phyloP scores from a whole-genome alignment of 2,113 vertebrate genomes.

The Furnarius figulus region DNA sequence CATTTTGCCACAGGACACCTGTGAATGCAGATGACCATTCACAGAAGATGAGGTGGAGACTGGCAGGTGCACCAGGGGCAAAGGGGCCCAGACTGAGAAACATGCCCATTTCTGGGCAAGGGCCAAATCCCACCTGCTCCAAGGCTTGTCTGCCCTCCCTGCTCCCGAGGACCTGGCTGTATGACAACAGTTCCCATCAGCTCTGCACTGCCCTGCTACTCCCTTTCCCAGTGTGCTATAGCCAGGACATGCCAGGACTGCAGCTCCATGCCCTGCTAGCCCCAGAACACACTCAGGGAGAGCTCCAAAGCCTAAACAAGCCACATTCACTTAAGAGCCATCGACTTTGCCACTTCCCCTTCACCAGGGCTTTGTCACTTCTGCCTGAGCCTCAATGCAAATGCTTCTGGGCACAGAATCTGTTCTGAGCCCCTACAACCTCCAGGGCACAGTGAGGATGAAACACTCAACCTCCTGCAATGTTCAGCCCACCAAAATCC shows the following conservation, averaged over 20 bases:
- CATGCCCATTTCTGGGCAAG: neutral
- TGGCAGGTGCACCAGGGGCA: neutral
- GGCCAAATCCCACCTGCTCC: neutral
- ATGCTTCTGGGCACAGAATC: neutral
- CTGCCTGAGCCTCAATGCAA: neutral
- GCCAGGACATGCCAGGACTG: neutral
- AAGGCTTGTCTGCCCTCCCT: neutral
- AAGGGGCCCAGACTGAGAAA: neutral
- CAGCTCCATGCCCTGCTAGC: neutral
- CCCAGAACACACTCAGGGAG: neutral
- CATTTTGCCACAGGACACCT: neutral
- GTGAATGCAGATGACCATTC: neutral
- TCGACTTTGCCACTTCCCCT: neutral
- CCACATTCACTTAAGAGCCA: neutral
- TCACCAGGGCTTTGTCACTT: neutral
- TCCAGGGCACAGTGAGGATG: neutral
- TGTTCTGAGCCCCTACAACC: accelerated
- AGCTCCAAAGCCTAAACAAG: neutral
- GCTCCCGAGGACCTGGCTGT: accelerated
- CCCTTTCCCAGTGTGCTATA: neutral
- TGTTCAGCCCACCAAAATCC: neutral
- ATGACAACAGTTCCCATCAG: neutral
- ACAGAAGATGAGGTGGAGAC: neutral
- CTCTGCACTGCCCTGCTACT: neutral
- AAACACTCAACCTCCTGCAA: neutral